Conservation (phyloP, 2,113 vertebrate genomes). For the Pogona vitticeps region DNA sequence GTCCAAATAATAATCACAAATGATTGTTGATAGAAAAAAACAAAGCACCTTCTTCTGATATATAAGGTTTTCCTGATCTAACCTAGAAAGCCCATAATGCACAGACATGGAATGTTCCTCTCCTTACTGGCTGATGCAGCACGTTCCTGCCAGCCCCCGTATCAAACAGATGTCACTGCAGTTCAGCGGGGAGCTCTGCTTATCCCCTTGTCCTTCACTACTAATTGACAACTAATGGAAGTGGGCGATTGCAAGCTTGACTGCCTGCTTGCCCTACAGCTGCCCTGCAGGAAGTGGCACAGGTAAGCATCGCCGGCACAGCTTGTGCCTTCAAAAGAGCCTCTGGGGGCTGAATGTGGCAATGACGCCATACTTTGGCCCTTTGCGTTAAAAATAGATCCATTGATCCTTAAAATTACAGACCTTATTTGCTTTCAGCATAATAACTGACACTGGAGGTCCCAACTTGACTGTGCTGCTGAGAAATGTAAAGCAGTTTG, state of each 20-base stretch:
- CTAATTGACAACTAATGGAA: conserved; percentile 16
- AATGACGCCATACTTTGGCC: conserved; percentile 52
- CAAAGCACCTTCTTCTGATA: neutral
- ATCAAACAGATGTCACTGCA: conserved; percentile 8
- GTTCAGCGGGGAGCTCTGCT: neutral
- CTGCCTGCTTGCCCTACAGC: conserved; percentile 53
- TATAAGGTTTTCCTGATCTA: neutral
- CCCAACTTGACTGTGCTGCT: neutral
- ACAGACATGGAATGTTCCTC: neutral
- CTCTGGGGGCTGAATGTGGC: conserved; percentile 26
- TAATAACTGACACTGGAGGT: neutral
- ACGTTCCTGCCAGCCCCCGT: neutral
- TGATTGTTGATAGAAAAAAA: neutral
- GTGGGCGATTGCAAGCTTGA: conserved; percentile 66
- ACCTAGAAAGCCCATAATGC: neutral
- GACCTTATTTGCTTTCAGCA: neutral
- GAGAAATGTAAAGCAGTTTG: neutral
- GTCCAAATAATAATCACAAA: neutral
- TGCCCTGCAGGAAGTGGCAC: conserved; percentile 54
- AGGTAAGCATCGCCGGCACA: conserved; percentile 55
- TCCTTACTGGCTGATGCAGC: neutral
- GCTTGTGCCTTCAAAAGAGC: conserved; percentile 39
- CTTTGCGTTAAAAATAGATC: conserved; percentile 26
- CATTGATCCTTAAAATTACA: conserved; percentile 22
- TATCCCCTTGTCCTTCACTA: conserved; percentile 39